Base-by-base conservation (phyloP, 2,888 invertebrate genomes). In the Xylota sylvarum region DNA sequence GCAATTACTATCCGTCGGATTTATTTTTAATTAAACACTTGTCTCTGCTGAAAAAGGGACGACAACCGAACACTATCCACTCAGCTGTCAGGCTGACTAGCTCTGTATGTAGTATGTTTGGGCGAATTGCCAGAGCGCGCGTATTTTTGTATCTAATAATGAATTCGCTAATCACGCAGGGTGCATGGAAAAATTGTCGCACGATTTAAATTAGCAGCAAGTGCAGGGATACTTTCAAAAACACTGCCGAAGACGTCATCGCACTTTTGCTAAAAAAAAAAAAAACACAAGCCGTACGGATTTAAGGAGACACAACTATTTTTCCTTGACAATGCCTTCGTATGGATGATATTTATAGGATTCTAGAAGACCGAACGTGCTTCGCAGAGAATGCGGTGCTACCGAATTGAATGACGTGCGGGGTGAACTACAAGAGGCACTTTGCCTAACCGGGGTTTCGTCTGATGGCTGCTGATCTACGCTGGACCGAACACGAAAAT, bases 401-500 rank as follows among this genome's bases (percentile, higher is more conserved):
- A 27, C 17, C 30, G 40, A 30, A 35, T 56, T 55, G 52, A 78
- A 72, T 80, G 80, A 76, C 67, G 81, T 76, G 40, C 56, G 64
- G 32, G 46, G 60, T 50, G 19, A 65, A 58, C 37, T 19, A 10
- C 32, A 46, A 30, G 35, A 77, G 77, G 56, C 43, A 72, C 58
- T 65, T 48, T 65, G 62, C 30, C 37, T 55, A 65, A 65, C 83
- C 69, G 67, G 67, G 69, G 58, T 55, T 74, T 62, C 37, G 27
- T 17, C 58, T 58, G 73, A 52, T 81, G 87, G 89, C 52, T 58
- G 74, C 40, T 79, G 88, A 89, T 89, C 91, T 89, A 89, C 91
- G 89, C 92, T 91, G 91, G 92, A 92, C 91, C 91, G 89, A 90
- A 90, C 90, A 90, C 92, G 89, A 90, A 90, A 91, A 90, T 91